Percentiles rank a stretch among this genome's conserved stretches.
phyloP scores from a whole-genome alignment of 2,888 invertebrate genomes.

The Erebia ligea region DNA sequence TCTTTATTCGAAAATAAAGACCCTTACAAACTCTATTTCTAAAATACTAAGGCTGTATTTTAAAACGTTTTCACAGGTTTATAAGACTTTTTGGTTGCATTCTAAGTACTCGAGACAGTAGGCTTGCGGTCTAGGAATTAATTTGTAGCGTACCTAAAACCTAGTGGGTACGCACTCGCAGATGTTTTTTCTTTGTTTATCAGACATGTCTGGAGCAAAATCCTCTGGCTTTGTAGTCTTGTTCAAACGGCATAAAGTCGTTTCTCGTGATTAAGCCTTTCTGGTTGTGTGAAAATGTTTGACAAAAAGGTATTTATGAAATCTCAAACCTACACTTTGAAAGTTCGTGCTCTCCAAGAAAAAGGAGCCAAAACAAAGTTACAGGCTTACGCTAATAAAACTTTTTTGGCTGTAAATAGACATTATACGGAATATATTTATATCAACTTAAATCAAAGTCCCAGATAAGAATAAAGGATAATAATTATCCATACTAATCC shows the following conservation, averaged over 20 bases:
- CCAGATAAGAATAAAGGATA: too few relatives aligned
- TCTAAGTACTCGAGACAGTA: constrained; percentile 67
- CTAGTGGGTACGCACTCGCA: constrained; percentile 65
- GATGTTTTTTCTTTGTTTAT: constrained; percentile 61
- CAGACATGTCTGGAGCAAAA: constrained; percentile 51
- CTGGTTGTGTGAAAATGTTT: background rate
- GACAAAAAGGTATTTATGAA: background rate
- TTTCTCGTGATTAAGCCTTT: background rate
- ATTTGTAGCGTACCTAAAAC: constrained; percentile 74
- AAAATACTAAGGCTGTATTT: background rate
- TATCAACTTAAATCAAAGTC: too few relatives aligned
- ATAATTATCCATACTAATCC: too few relatives aligned
- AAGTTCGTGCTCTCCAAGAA: too few relatives aligned
- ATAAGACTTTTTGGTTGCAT: constrained; percentile 40
- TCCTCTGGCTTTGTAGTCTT: constrained; percentile 46
- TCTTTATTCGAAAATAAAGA: background rate
- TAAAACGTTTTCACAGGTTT: background rate
- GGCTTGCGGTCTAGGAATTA: constrained; percentile 76
- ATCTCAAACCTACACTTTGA: background rate
- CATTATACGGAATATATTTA: too few relatives aligned
- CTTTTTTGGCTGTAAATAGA: too few relatives aligned
- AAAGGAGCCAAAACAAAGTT: too few relatives aligned
- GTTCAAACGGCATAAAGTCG: background rate
- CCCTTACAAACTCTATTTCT: constrained; percentile 21
- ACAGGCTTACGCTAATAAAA: too few relatives aligned